Evolutionary conservation across 2,113 vertebrate genomes (phyloP).

Genomic region (Motacilla tschutschensis): DNA sequence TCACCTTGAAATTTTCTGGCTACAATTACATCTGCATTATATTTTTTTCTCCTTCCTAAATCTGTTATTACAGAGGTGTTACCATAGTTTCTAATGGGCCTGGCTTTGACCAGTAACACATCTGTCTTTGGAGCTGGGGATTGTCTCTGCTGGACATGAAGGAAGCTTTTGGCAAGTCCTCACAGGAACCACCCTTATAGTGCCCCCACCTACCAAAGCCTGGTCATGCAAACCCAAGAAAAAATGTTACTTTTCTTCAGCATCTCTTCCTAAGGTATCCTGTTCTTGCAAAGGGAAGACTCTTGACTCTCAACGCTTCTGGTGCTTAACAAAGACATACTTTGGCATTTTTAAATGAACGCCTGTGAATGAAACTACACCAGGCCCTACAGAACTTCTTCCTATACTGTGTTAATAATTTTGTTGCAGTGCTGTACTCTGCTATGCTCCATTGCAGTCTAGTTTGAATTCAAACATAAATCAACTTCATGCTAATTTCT

Average conservation of each 20-base stretch:
- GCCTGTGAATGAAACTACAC: background rate
- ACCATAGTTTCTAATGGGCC: background rate
- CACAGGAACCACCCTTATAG: no score
- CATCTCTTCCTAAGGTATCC: background rate
- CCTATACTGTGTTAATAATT: background rate
- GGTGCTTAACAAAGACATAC: background rate
- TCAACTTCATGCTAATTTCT: background rate
- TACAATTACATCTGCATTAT: accelerated
- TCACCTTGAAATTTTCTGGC: accelerated
- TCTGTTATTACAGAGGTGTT: background rate
- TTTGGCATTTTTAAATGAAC: background rate
- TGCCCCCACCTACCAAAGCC: accelerated
- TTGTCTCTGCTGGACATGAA: background rate
- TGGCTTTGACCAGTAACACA: background rate
- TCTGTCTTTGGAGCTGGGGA: background rate
- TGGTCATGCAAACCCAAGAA: background rate
- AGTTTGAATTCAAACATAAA: background rate
- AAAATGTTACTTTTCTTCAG: background rate
- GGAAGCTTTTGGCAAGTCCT: background rate
- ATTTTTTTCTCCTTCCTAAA: no score
- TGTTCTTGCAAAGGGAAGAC: background rate
- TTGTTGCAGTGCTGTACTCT: background rate
- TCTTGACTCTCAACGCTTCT: accelerated
- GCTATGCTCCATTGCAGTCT: background rate
- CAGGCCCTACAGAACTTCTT: background rate